phyloP scores from a whole-genome alignment of 2,888 invertebrate genomes.

The Dascillus cervinus region DNA sequence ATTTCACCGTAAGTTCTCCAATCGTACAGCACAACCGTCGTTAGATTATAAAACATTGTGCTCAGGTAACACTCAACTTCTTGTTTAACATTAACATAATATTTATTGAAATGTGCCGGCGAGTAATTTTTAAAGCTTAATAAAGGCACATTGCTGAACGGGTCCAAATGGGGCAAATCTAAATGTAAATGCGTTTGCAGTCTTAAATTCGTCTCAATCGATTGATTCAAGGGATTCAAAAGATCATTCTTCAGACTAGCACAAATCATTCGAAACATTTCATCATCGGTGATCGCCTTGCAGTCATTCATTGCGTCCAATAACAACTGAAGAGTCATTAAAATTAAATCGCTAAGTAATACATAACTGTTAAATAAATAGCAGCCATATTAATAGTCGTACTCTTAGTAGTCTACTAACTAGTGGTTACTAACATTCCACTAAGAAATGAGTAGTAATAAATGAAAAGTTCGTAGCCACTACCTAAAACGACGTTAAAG shows the following conservation, averaged over 20 bases:
- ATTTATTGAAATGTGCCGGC: slow-evolving; percentile 37
- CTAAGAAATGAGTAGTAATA: slow-evolving; percentile 2
- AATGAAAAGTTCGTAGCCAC: too few relatives aligned
- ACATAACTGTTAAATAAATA: too few relatives aligned
- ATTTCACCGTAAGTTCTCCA: slow-evolving; percentile 97
- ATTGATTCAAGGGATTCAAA: slow-evolving; percentile 67
- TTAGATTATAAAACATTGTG: slow-evolving; percentile 92
- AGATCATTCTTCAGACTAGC: slow-evolving; percentile 50
- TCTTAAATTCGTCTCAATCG: slow-evolving; percentile 88
- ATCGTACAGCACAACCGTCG: slow-evolving; percentile 93
- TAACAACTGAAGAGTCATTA: slow-evolving; percentile 35
- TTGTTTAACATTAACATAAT: slow-evolving; percentile 33
- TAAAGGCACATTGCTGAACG: slow-evolving; percentile 32
- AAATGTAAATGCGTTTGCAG: slow-evolving; percentile 88
- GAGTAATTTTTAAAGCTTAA: slow-evolving; percentile 32
- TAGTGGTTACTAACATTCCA: slow-evolving; percentile 1
- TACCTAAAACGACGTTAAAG: too few relatives aligned
- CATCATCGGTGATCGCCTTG: slow-evolving; percentile 22
- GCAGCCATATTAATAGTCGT: too few relatives aligned
- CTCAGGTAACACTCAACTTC: slow-evolving; percentile 85
- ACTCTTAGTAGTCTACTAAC: too few relatives aligned
- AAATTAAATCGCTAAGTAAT: too few relatives aligned
- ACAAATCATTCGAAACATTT: slow-evolving; percentile 39
- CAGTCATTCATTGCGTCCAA: slow-evolving; percentile 35
- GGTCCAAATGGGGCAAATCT: slow-evolving; percentile 56